phyloP scores from a whole-genome alignment of 2,888 invertebrate genomes.

The Apodemia zela region DNA sequence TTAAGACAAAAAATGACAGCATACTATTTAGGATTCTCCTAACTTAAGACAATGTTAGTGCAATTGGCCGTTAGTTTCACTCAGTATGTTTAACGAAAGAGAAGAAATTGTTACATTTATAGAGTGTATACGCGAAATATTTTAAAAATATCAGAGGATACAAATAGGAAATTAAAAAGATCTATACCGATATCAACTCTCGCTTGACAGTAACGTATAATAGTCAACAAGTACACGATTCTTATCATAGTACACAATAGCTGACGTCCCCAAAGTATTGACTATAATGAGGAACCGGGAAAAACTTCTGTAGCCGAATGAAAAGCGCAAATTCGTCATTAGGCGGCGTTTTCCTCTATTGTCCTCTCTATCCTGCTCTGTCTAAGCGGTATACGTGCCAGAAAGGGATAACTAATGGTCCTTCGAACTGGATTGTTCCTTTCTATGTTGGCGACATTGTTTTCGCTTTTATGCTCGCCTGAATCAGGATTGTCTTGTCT shows the following conservation, averaged over 20 bases:
- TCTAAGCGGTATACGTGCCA: slow-evolving; percentile 37
- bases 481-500: slow-evolving; percentile 80
- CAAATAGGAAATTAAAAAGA: slow-evolving; percentile 31
- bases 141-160: slow-evolving; percentile 15
- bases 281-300: slow-evolving; percentile 78
- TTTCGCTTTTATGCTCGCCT: slow-evolving; percentile 77
- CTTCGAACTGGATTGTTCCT: slow-evolving; percentile 77
- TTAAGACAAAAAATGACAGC: too few species aligned
- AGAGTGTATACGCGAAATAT: background rate
- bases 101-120: too few species aligned
- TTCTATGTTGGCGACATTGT: slow-evolving; percentile 80
- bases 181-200: slow-evolving; percentile 23
- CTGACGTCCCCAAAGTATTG: slow-evolving; percentile 70
- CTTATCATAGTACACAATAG: slow-evolving; percentile 66
- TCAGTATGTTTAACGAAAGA: too few species aligned
- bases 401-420: slow-evolving; percentile 66
- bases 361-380: slow-evolving; percentile 56
- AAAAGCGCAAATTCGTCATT: slow-evolving; percentile 81
- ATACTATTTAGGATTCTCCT: too few species aligned
- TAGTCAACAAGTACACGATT: slow-evolving; percentile 51
- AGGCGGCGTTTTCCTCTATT: slow-evolving; percentile 78
- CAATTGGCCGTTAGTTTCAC: too few species aligned
- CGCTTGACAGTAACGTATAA: slow-evolving; percentile 32
- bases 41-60: too few species aligned
- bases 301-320: slow-evolving; percentile 80